phyloP scores from a whole-genome alignment of 1,140 invertebrate genomes.

The Caenorhabditis remanei region DNA sequence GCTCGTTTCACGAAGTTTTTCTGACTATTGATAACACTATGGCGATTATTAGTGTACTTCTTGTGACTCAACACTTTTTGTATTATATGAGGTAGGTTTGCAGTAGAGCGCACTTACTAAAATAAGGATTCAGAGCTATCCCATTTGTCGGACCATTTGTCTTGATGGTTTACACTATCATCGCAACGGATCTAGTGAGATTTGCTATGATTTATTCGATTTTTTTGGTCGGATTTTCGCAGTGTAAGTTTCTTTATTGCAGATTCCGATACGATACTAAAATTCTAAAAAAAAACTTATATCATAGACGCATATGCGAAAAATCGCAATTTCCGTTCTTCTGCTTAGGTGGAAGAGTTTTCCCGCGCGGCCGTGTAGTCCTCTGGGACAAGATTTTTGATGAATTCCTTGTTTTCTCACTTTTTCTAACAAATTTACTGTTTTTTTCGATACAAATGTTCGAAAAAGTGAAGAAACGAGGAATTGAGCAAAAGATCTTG shows the following conservation, averaged over 20 bases:
- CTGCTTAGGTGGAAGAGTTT: too few relatives aligned
- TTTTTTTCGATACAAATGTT: too few relatives aligned
- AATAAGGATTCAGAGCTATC: slow-evolving; percentile 82
- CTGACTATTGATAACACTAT: slow-evolving; percentile 67
- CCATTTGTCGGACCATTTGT: slow-evolving; percentile 97
- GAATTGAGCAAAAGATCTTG: too few relatives aligned
- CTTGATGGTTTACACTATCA: slow-evolving; percentile 98
- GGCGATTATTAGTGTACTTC: slow-evolving; percentile 59
- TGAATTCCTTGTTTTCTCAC: too few relatives aligned
- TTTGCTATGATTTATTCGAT: slow-evolving; percentile 96
- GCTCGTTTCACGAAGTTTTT: slow-evolving; percentile 81
- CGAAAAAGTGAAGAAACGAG: too few relatives aligned
- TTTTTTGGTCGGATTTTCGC: slow-evolving; percentile 97
- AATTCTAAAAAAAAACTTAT: too few relatives aligned
- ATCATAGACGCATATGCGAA: too few relatives aligned
- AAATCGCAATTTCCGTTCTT: too few relatives aligned
- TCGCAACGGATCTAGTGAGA: slow-evolving; percentile 92
- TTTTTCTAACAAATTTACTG: too few relatives aligned
- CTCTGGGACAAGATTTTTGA: too few relatives aligned
- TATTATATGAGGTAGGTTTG: slow-evolving; percentile 80
- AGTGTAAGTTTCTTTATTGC: slow-evolving; percentile 82
- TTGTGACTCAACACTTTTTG: slow-evolving; percentile 68
- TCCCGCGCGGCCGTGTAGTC: too few relatives aligned
- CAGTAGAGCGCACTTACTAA: background rate
- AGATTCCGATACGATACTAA: too few relatives aligned